Evolutionary conservation across 2,888 invertebrate genomes (phyloP).

Genomic region (Hypomecis punctinalis): DNA sequence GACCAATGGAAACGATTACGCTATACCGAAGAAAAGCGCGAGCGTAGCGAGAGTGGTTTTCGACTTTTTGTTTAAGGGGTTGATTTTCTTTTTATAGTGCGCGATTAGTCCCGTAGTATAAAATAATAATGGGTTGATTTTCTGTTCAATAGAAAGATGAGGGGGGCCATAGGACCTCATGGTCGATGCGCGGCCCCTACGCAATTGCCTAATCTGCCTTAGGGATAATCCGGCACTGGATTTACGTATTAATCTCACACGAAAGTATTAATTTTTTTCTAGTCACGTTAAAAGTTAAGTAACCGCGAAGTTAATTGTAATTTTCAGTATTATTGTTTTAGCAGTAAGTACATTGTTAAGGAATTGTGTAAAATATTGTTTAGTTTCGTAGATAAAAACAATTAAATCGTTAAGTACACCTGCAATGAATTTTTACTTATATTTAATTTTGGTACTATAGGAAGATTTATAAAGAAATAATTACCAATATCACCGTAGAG

Average conservation of each 20-base stretch:
- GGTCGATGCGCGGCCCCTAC: no score
- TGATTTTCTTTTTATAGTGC: no score
- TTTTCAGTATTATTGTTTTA: slow-evolving; percentile 9
- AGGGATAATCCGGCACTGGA: not conserved
- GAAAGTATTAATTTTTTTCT: slow-evolving; percentile 42
- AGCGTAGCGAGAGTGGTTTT: no score
- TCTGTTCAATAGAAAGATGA: no score
- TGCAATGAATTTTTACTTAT: not conserved
- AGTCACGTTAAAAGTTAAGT: slow-evolving; percentile 35
- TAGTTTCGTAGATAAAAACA: slow-evolving; percentile 5
- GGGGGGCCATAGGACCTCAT: no score
- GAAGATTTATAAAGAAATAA: no score
- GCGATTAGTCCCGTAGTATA: no score
- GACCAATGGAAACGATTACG: no score
- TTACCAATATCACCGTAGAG: no score
- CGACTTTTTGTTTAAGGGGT: no score
- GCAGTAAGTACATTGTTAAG: not conserved
- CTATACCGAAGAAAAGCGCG: no score
- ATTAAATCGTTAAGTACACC: slow-evolving; percentile 1
- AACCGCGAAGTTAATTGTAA: not conserved
- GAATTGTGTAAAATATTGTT: slow-evolving; percentile 3
- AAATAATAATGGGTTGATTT: no score
- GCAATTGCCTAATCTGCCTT: not conserved
- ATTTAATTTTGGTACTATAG: not conserved
- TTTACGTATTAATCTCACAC: slow-evolving; percentile 15